Base-by-base conservation (phyloP, 2,797 vertebrate genomes). In the Yasuhikotakia modesta region DNA sequence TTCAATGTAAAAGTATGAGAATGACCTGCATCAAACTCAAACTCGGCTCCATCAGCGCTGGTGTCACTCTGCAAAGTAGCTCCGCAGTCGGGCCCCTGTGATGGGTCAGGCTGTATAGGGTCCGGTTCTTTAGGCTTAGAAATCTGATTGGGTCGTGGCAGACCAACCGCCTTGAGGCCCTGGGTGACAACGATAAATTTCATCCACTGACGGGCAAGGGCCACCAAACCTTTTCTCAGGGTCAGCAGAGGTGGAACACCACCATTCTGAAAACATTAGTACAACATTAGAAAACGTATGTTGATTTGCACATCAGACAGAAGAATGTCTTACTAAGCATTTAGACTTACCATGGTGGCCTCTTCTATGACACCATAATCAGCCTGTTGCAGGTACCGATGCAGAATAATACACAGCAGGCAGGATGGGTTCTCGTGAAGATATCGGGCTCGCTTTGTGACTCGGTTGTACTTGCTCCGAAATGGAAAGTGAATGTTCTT, bases 121-220 rank as follows among this genome's bases (percentile, higher is more conserved):
- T 88, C 75, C 32, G 90, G 83, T 73, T 92, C 87, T 69, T 92
- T 95, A 60, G 94, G 84, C 78, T 96, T 98, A 61, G 94, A 72
- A 0, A 97, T 91, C 84, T 96, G 96, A 75, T 93, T 77, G 69
- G 97, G 96, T 63, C 94, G 92, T 60, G 97, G 95, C 79, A 98
- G 87, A 65, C 95, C 95, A 19, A 99, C 96, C 12, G 96, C 96
- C 88, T 99, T 99, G 85, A 99, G 98, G 68, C 96, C 94, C 81
- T 98, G 97, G 6, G 97, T 99, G 45, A 99, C 98, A 78, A 99
- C 97, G 17, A 99, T 99, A 86, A 99, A 98, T 86, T 99, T 99
- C 98, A 99, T 99, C 98, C 98, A 99, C n/a, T 99, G 98, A 64
- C 97, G 92, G 27, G 98, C 96, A 88, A 99, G 87, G 57, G 98